phyloP scores from a whole-genome alignment of 2,888 invertebrate species.

The Callyntrura guangdongensis region DNA sequence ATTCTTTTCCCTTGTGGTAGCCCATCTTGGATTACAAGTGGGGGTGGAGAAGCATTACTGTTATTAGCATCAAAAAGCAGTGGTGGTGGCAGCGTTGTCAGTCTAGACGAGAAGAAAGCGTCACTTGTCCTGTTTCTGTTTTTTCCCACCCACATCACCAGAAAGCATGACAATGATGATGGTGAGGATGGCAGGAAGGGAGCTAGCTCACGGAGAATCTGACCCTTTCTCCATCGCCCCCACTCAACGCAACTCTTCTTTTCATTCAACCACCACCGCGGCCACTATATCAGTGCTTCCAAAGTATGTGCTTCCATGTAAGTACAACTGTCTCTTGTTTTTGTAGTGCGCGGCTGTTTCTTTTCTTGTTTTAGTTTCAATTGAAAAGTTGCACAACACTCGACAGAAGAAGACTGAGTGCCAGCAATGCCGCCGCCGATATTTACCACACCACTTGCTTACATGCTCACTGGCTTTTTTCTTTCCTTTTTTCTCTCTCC shows the following conservation, averaged over 20 bases:
- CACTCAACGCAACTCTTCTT: no score
- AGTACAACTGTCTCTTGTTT: not conserved
- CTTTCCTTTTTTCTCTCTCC: not conserved
- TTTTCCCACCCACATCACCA: constrained; percentile 13
- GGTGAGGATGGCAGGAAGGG: no score
- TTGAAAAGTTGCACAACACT: constrained; percentile 11
- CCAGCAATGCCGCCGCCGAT: not conserved
- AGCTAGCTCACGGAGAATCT: constrained; percentile 3
- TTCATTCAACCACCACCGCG: not conserved
- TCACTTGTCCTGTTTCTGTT: not conserved
- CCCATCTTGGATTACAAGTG: not conserved
- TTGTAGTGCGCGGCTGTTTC: not conserved
- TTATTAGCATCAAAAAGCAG: not conserved
- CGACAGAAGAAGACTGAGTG: not conserved
- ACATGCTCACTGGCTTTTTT: not conserved
- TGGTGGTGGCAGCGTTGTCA: not conserved
- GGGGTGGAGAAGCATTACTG: not conserved
- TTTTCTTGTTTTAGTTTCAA: constrained; percentile 7
- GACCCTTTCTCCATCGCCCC: no score
- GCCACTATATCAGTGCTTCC: not conserved
- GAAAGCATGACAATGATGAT: no score
- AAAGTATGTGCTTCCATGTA: no score
- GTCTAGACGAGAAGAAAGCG: not conserved
- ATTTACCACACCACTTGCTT: not conserved
- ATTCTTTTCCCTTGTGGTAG: not conserved